Evolutionary conservation across 2,888 invertebrate species (phyloP), one percentile per base, ranked within the genome.

Genomic region (Ferdinandea cuprea): DNA sequence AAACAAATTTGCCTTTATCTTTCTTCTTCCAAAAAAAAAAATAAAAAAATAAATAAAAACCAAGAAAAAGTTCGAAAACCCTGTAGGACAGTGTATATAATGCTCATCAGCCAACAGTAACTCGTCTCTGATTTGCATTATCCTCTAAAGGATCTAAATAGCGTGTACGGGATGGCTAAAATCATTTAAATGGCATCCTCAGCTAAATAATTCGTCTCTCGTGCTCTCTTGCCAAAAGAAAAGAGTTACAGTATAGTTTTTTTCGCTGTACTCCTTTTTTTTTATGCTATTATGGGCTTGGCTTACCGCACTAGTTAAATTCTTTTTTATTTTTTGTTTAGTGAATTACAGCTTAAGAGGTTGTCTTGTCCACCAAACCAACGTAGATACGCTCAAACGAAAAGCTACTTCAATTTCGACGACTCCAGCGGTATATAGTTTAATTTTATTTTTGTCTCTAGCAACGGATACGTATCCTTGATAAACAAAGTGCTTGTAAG

Each of bases 61-160:
- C n/a, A n/a, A n/a, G n/a, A n/a, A n/a, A n/a, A n/a, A n/a, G n/a
- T n/a, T n/a, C n/a, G n/a, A 44, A 28, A 25, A 9, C 19, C 13
- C 56, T 19, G n/a, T 58, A 19, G 66, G 71, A 72, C 56, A 83
- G 52, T 65, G 48, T 37, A 71, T 37, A 71, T 59, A 81, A 61
- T 68, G 58, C 56, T 72, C 81, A 68, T 77, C 81, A 73, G 66
- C 44, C 13, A 52, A 48, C 46, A 71, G 81, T 72, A 30, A 83
- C 81, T 83, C 66, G 77, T 66, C 61, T 72, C 72, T 77, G 61
- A 83, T 83, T 83, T 83, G 72, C 77, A 83, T 83, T 83, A 83
- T 83, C 81, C 72, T 77, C 59, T 37, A n/a, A 83, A 77, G 81
- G 66, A 77, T 72, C 81, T 83, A 72, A 83, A 77, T 77, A 66